These are phyloP conservation scores for Notospermus geniculatus DNA, from an alignment of 1,140 invertebrate species.

Conservation along the genomic window DNA sequence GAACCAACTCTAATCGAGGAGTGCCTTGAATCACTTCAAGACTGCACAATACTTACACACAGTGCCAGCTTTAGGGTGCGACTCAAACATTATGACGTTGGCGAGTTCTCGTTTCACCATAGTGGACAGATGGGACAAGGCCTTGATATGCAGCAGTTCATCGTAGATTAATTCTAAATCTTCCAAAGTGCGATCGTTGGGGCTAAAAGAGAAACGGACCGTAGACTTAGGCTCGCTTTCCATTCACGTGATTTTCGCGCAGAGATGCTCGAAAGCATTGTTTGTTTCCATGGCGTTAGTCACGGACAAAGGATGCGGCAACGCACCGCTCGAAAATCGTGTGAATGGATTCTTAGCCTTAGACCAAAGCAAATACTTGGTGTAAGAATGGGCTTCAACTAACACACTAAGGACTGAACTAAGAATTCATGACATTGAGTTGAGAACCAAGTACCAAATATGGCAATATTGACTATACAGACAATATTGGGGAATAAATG, in stretches of 20 bases:
- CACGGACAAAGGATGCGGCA: too few species aligned
- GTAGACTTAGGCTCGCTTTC: too few species aligned
- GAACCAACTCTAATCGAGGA: too few species aligned
- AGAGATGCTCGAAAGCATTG: neutral
- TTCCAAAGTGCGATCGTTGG: slow-evolving; percentile 71
- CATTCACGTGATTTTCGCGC: neutral
- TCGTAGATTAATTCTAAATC: slow-evolving; percentile 84
- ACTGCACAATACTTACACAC: slow-evolving; percentile 76
- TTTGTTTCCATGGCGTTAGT: neutral
- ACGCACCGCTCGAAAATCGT: too few species aligned
- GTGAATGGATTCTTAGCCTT: too few species aligned
- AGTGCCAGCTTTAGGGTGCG: slow-evolving; percentile 74
- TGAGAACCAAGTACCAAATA: too few species aligned
- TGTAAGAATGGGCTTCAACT: too few species aligned
- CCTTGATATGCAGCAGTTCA: slow-evolving; percentile 79
- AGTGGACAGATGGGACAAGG: slow-evolving; percentile 76
- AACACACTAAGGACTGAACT: too few species aligned
- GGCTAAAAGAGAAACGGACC: slow-evolving; percentile 32
- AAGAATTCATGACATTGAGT: too few species aligned
- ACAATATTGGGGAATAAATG: too few species aligned
- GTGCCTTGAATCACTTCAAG: too few species aligned
- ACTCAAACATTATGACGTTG: slow-evolving; percentile 77
- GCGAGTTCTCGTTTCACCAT: slow-evolving; percentile 81
- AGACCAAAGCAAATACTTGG: neutral
- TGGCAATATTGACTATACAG: too few species aligned